Base-by-base conservation (phyloP, 2,888 invertebrate species). In the Phaedon cochleariae region DNA sequence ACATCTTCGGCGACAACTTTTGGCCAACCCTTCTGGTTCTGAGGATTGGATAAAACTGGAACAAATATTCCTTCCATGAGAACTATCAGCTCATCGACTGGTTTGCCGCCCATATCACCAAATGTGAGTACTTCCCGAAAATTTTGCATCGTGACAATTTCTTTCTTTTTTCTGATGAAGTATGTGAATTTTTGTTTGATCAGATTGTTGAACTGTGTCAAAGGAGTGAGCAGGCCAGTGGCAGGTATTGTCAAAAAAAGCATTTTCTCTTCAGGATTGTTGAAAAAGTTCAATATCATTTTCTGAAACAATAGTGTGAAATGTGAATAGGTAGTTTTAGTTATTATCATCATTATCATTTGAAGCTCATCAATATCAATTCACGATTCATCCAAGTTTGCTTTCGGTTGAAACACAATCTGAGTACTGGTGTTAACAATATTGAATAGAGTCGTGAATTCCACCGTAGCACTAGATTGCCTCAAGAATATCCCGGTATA, bases 21-120 rank as follows among this genome's bases (percentile, higher is more conserved):
- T 0, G 94, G 93, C 93, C 93, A 94, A 2, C 89, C 89, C 21
- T 78, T 83, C 76, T 91, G 90, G 81, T 93, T 93, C 37, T 85
- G 86, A 0, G 88, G 86, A 80, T 92, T 92, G 46, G 90, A 89
- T 2, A 93, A 83, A 41, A 93, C 78, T 0, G 93, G 93, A 6
- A 90, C 87, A 57, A 92, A 90, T 1, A 92, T 88, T 77, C 92
- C 89, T 74, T 93, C 91, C 0, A 92, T 87, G 69, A 93, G 82
- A 1, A 70, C 67, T 1, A 64, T 55, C 18, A 72, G 31, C 18
- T 92, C 92, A 74, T 90, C 90, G 7, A 93, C 82, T 0, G 91
- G 88, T 77, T 89, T 90, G 1, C 90, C 87, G 1, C 91, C 88
- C 79, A 93, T 85, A 77, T 93, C 93, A 0, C 94, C 94, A 57